Evolutionary conservation across 2,797 vertebrate genomes (phyloP), one percentile per base, ranked within the genome.

Genomic region (Falco novaeseelandiae): DNA sequence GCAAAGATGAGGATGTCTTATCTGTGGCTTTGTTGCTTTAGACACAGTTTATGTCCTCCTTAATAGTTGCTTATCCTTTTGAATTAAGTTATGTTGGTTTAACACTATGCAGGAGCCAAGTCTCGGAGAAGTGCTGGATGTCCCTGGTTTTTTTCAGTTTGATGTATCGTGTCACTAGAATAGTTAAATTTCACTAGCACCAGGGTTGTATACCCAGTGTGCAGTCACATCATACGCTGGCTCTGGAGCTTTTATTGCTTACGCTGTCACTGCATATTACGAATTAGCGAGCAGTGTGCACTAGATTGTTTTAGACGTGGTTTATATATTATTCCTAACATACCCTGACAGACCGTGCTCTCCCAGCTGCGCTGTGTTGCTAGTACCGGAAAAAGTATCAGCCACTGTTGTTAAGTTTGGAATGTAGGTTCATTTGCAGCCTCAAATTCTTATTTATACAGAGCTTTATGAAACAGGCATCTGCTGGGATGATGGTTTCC

Each of bases 291-390:
- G 78, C 80, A 79, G 17, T 0, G 30, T 22, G 18, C 46, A 54
- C 48, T 80, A 20, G 88, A 95, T 92, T 52, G 55, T 61, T 87
- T 78, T n/a, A 82, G 97, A 95, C 48, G 3, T 65, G 83, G 57
- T 71, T 84, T 88, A 34, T 65, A 9, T 54, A 80, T 78, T 67
- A 55, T 84, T 81, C 59, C 80, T 90, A 83, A 95, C 78, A 19
- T 46, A 17, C 25, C 17, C 80, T 86, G 96, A 96, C 90, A 89
- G 86, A 49, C 46, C 0, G 0, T 55, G 29, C 74, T 48, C 14
- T 71, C 85, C 69, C 87, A 96, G 95, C 90, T 80, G 65, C 12
- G 29, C 86, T 62, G 32, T 40, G 52, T 54, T 65, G 70, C 13
- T 42, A 61, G 74, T 58, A 83, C 73, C 0, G 6, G 84, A 86